A percentile compares a stretch with the other conserved stretches of the same genome.
Evolutionary conservation across 2,888 invertebrate genomes (phyloP).

Genomic region (Machimus atricapillus): DNA sequence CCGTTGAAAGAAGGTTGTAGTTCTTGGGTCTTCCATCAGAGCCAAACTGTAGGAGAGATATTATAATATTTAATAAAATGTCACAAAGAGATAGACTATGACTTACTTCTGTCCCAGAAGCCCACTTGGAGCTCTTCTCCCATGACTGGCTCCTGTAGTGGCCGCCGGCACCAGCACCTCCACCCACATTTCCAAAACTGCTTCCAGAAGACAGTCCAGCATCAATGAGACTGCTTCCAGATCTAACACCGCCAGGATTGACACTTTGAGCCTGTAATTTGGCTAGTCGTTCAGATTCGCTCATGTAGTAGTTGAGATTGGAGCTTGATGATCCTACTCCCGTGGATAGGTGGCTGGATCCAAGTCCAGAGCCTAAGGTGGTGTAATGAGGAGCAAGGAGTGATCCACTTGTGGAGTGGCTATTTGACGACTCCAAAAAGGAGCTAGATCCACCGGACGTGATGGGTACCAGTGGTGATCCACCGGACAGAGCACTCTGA

Average conservation of each 20-base stretch:
- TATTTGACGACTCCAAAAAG: conserved; percentile 33
- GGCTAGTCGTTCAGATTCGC: conserved; percentile 58
- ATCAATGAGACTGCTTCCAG: conserved; percentile 52
- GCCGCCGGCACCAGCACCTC: conserved; percentile 44
- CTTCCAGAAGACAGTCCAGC: not conserved
- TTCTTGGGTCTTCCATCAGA: conserved; percentile 57
- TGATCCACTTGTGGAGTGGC: conserved; percentile 33
- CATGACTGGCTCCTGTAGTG: conserved; percentile 58
- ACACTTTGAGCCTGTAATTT: conserved; percentile 55
- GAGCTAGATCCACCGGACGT: conserved; percentile 32
- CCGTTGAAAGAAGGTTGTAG: conserved; percentile 60
- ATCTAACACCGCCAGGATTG: conserved; percentile 50
- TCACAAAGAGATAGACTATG: not conserved
- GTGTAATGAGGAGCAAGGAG: conserved; percentile 30
- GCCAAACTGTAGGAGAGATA: conserved; percentile 53
- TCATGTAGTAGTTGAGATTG: conserved; percentile 54
- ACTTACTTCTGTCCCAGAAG: conserved; percentile 59
- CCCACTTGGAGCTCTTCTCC: conserved; percentile 62
- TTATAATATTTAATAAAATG: not conserved
- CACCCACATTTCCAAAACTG: not conserved
- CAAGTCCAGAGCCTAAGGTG: not conserved
- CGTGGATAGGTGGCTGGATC: not conserved
- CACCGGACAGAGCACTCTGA: conserved; percentile 22
- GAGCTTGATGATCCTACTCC: conserved; percentile 46
- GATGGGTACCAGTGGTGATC: conserved; percentile 26